These are phyloP conservation scores for Phymatocera aterrima DNA, from an alignment of 2,888 invertebrate species.

Conservation along the genomic window DNA sequence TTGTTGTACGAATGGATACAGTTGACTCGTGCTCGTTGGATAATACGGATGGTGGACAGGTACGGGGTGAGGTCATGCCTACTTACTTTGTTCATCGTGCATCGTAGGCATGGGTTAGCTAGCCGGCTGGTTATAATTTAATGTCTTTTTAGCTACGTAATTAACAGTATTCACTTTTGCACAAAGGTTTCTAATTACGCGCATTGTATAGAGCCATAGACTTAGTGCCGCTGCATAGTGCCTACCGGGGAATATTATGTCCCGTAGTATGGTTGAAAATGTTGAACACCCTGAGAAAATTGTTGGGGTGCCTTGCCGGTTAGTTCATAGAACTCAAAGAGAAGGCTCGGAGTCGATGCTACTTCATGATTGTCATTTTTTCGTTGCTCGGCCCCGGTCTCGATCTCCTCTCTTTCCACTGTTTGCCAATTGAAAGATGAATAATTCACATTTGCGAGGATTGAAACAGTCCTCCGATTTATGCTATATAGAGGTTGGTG, in stretches of 20 bases:
- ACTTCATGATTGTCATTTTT: neutral
- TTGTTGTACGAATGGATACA: too few relatives aligned
- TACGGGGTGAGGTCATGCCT: too few relatives aligned
- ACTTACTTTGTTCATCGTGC: too few relatives aligned
- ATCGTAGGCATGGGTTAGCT: slow-evolving; percentile 66
- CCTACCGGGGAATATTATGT: slow-evolving; percentile 63
- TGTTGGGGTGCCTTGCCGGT: neutral
- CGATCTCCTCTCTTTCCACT: neutral
- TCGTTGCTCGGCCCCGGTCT: neutral
- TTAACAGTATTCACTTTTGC: slow-evolving; percentile 80
- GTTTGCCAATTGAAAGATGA: neutral
- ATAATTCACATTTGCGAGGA: neutral
- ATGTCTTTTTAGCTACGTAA: slow-evolving; percentile 78
- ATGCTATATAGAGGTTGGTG: too few relatives aligned
- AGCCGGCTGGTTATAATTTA: slow-evolving; percentile 67
- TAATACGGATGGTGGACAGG: too few relatives aligned
- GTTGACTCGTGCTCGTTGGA: too few relatives aligned
- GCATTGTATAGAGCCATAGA: slow-evolving; percentile 65
- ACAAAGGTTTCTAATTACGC: slow-evolving; percentile 80
- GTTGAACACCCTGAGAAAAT: neutral
- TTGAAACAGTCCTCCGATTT: slow-evolving; percentile 16
- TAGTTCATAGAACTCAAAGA: neutral
- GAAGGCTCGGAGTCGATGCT: too few relatives aligned
- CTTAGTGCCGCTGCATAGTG: slow-evolving; percentile 61
- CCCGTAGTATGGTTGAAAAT: slow-evolving; percentile 48